These are phyloP conservation scores for Papilio dardanus DNA, from an alignment of 1,140 invertebrate species.

Conservation along the genomic window DNA sequence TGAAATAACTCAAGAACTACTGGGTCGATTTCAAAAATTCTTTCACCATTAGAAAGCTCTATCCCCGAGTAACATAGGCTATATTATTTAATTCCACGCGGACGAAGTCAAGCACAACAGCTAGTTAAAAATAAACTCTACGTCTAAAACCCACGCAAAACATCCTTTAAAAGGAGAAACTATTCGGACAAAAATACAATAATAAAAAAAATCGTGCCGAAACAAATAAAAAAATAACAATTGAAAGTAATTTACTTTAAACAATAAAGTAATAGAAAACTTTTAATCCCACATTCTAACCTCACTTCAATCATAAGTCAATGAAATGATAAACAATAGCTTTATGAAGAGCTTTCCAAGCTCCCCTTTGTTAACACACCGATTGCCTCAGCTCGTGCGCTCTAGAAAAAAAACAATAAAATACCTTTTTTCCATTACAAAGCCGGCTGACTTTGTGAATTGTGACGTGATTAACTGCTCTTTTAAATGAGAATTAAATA, in stretches of 20 bases:
- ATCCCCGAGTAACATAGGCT: no score
- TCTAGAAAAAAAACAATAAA: slow-evolving; percentile 10
- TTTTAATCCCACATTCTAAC: slow-evolving; percentile 9
- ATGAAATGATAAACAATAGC: slow-evolving; percentile 29
- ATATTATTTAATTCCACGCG: no score
- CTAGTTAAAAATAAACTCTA: no score
- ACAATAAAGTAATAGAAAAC: background rate
- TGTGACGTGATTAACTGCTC: background rate
- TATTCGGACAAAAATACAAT: no score
- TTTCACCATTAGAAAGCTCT: no score
- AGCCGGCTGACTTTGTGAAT: background rate
- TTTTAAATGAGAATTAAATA: background rate
- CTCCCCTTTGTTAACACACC: slow-evolving; percentile 1
- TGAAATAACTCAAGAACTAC: no score
- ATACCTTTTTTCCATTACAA: background rate
- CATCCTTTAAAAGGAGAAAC: background rate
- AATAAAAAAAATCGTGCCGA: background rate
- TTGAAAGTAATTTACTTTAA: background rate
- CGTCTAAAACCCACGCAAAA: no score
- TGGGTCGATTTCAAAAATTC: no score
- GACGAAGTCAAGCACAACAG: no score
- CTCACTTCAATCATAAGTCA: slow-evolving; percentile 26
- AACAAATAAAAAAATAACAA: background rate
- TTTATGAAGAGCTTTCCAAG: slow-evolving; percentile 30
- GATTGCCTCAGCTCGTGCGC: slow-evolving; percentile 21